A percentile compares a stretch with the other conserved stretches of the same genome.
These are phyloP conservation scores for Spicauda simplicius DNA, from an alignment of 2,888 invertebrate species.

Conservation along the genomic window DNA sequence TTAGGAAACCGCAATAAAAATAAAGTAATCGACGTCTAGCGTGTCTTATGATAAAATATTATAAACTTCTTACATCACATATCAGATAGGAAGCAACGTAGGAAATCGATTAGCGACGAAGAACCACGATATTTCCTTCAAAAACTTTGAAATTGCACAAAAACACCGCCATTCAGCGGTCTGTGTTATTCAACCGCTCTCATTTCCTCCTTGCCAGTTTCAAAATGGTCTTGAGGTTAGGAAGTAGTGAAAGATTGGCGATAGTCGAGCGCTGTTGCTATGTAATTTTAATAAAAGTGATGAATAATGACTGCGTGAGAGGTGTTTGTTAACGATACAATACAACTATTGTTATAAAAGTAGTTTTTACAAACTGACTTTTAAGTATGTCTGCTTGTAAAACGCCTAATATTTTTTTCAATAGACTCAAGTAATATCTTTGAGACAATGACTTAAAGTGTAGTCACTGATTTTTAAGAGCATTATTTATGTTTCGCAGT, in stretches of 20 bases:
- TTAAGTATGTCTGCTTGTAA: neutral
- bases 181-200: constrained; percentile 27
- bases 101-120: constrained; percentile 24
- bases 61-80: neutral
- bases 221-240: constrained; percentile 12
- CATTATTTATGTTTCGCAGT: no score
- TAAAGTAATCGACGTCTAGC: neutral
- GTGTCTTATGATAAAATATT: neutral
- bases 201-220: constrained; percentile 29
- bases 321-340: no score
- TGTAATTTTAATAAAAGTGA: neutral
- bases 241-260: constrained; percentile 7
- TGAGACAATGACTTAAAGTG: no score
- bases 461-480: no score
- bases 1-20: no score
- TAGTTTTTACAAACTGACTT: neutral
- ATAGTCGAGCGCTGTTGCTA: neutral
- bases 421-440: no score
- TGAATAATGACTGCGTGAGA: no score
- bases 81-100: constrained; percentile 7
- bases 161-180: constrained; percentile 16
- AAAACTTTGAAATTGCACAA: constrained; percentile 27
- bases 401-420: no score
- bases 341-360: no score
- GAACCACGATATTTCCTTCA: constrained; percentile 28